Evolutionary conservation across 2,797 vertebrate genomes (phyloP).

Genomic region (Mus minutoides): DNA sequence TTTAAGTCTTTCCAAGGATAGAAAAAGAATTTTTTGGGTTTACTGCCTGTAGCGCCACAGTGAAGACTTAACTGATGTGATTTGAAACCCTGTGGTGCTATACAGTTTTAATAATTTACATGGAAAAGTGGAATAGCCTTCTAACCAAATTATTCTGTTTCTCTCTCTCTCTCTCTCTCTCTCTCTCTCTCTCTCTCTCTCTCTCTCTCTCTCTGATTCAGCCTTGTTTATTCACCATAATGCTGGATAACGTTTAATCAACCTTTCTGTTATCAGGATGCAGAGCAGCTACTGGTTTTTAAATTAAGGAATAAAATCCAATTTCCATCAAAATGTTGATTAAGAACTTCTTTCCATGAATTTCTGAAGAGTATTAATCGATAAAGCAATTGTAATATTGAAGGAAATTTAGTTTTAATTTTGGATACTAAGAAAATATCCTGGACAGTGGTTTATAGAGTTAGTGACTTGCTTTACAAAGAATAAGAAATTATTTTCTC

Average conservation of each 20-base stretch:
- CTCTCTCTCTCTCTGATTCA: background rate
- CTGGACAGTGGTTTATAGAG: background rate
- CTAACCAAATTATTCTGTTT: background rate
- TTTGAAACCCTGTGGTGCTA: background rate
- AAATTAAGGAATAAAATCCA: background rate
- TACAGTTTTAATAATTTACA: background rate
- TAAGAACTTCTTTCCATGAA: background rate
- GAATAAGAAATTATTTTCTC: background rate
- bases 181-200: rapidly evolving
- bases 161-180: rapidly evolving
- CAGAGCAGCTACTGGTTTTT: background rate
- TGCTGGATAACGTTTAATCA: background rate
- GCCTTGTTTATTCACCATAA: background rate
- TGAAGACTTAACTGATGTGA: background rate
- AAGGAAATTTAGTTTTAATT: background rate
- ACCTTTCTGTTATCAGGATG: background rate
- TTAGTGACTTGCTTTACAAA: background rate
- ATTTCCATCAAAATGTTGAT: background rate
- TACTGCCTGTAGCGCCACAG: background rate
- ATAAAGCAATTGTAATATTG: background rate
- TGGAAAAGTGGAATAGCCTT: background rate
- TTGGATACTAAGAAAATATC: background rate
- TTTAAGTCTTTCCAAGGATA: background rate
- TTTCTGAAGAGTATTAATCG: background rate
- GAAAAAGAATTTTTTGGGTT: background rate